Evolutionary conservation across 2,888 invertebrate genomes (phyloP).

Genomic region (Thelaira solivaga): DNA sequence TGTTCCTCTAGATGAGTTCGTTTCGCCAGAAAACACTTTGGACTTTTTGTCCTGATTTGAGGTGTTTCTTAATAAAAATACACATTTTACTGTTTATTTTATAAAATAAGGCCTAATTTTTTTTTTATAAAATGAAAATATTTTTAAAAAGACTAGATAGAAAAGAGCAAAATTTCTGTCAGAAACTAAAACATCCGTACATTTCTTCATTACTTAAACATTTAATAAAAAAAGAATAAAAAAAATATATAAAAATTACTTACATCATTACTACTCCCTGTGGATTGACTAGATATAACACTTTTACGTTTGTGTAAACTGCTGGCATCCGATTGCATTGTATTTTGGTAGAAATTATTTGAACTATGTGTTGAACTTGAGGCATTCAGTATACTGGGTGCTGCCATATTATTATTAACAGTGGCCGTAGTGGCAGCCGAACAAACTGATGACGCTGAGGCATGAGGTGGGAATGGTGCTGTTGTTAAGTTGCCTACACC

Average conservation of each 20-base stretch:
- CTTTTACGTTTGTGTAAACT: conserved; percentile 77
- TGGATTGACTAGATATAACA: conserved; percentile 78
- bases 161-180: too few species aligned
- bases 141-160: too few species aligned
- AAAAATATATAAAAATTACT: conserved; percentile 47
- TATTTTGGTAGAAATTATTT: conserved; percentile 77
- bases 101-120: too few species aligned
- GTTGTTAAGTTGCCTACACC: conserved; percentile 47
- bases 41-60: too few species aligned
- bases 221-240: neutral
- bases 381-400: conserved; percentile 72
- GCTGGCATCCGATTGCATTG: conserved; percentile 77
- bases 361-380: conserved; percentile 77
- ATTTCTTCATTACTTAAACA: too few species aligned
- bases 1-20: too few species aligned
- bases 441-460: conserved; percentile 71
- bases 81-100: too few species aligned
- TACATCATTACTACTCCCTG: conserved; percentile 78
- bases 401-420: conserved; percentile 67
- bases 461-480: conserved; percentile 68
- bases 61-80: too few species aligned
- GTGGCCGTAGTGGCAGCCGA: conserved; percentile 74
- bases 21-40: too few species aligned
- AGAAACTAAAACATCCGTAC: too few species aligned
- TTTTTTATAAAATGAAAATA: too few species aligned